Conservation (phyloP, 1,140 invertebrate genomes). For the Pseudomyrmex gracilis region DNA sequence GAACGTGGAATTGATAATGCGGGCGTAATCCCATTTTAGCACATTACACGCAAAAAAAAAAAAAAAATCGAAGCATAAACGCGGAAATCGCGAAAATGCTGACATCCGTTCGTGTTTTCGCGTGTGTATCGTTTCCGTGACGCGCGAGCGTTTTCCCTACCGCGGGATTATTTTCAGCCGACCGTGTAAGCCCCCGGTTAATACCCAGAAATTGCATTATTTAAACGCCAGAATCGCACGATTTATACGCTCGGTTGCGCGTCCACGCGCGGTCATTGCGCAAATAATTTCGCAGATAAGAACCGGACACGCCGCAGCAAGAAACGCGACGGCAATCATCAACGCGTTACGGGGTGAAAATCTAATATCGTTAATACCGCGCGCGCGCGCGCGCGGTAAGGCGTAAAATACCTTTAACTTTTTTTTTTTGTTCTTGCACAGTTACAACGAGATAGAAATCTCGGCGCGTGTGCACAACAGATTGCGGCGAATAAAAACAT, state of each 20-base stretch:
- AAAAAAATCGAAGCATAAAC: not conserved
- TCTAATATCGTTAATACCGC: constrained; percentile 53
- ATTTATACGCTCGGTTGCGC: constrained; percentile 23
- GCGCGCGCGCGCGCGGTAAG: not conserved
- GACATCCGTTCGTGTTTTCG: constrained; percentile 27
- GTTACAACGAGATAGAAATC: not conserved
- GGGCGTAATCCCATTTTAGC: constrained; percentile 41
- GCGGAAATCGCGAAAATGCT: constrained; percentile 49
- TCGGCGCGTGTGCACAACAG: constrained; percentile 5
- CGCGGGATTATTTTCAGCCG: constrained; percentile 31
- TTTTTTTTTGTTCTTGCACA: not conserved
- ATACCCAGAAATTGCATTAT: constrained; percentile 55
- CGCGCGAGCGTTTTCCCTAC: constrained; percentile 1
- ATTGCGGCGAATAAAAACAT: constrained; percentile 49
- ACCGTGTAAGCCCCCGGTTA: constrained; percentile 31
- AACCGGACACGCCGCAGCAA: not conserved
- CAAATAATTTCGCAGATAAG: constrained; percentile 21
- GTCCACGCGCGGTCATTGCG: not conserved
- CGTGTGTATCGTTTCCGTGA: constrained; percentile 9
- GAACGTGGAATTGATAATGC: constrained; percentile 51
- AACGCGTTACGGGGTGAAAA: not conserved
- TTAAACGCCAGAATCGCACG: constrained; percentile 38
- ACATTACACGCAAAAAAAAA: constrained; percentile 18
- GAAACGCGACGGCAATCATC: not conserved
- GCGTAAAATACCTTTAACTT: constrained; percentile 2